Evolutionary conservation across 2,888 invertebrate species (phyloP).

Genomic region (Nipponacmea schrenckii): DNA sequence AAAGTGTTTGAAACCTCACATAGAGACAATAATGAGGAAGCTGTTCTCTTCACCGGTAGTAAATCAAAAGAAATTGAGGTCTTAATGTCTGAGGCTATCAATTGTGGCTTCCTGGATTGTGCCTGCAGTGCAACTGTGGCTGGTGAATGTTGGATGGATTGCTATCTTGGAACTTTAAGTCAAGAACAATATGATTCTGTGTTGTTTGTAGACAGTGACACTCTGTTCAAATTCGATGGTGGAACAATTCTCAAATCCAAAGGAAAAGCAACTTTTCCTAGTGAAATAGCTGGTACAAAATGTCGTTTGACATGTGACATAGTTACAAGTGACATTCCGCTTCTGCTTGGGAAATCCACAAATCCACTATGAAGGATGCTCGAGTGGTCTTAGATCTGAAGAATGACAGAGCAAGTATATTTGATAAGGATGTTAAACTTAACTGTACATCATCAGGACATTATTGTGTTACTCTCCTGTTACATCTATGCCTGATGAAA

Average conservation of each 20-base stretch:
- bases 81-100: not conserved
- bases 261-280: slow-evolving; percentile 22
- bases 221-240: slow-evolving; percentile 24
- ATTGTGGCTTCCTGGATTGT: not conserved
- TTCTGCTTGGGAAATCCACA: slow-evolving; percentile 26
- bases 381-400: slow-evolving; percentile 15
- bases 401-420: slow-evolving; percentile 21
- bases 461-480: slow-evolving; percentile 21
- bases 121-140: not conserved
- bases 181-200: slow-evolving; percentile 2
- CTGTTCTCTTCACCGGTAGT: slow-evolving; percentile 12
- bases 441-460: too few relatives aligned
- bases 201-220: not conserved
- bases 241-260: slow-evolving; percentile 13
- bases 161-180: slow-evolving; percentile 3
- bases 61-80: not conserved
- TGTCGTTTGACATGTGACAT: slow-evolving; percentile 19
- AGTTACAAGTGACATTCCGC: slow-evolving; percentile 18
- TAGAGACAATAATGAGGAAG: too few relatives aligned
- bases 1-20: too few relatives aligned
- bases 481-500: too few relatives aligned
- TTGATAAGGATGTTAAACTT: slow-evolving; percentile 16
- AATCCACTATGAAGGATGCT: slow-evolving; percentile 19
- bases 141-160: not conserved
- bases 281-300: slow-evolving; percentile 11